Evolutionary conservation across 2,888 invertebrate genomes (phyloP).

Genomic region (Orgyia antiqua): DNA sequence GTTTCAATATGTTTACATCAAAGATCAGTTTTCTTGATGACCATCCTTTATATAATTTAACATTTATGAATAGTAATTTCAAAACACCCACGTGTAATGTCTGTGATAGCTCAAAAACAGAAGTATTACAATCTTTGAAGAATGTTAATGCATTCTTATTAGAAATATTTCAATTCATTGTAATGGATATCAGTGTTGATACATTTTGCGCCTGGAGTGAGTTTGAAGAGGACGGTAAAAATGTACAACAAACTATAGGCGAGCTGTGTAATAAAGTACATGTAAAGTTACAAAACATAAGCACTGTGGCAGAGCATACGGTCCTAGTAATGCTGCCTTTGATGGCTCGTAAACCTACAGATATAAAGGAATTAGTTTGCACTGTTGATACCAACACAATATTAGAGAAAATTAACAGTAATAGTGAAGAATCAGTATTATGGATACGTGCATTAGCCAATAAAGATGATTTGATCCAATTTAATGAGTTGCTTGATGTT

Average conservation of each 20-base stretch:
- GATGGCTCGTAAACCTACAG: conserved; percentile 51
- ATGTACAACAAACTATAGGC: conserved; percentile 56
- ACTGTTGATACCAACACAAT: conserved; percentile 37
- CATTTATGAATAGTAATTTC: conserved; percentile 37
- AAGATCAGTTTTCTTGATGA: conserved; percentile 29
- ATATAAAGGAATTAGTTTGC: conserved; percentile 49
- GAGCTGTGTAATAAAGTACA: conserved; percentile 51
- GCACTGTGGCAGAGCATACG: conserved; percentile 42
- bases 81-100: conserved; percentile 28
- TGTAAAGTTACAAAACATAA: conserved; percentile 31
- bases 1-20: conserved; percentile 38
- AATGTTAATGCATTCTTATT: conserved; percentile 44
- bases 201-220: conserved; percentile 71
- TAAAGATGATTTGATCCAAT: conserved; percentile 43
- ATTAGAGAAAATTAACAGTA: conserved; percentile 40
- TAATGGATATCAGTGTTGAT: conserved; percentile 62
- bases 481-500: conserved; percentile 35
- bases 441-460: conserved; percentile 55
- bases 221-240: conserved; percentile 50
- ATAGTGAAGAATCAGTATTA: conserved; percentile 31
- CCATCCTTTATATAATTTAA: conserved; percentile 42
- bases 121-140: conserved; percentile 40
- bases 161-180: conserved; percentile 47
- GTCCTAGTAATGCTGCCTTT: conserved; percentile 51
- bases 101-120: conserved; percentile 33